phyloP scores from a whole-genome alignment of 2,113 vertebrate genomes.

The Edolisoma coerulescens region DNA sequence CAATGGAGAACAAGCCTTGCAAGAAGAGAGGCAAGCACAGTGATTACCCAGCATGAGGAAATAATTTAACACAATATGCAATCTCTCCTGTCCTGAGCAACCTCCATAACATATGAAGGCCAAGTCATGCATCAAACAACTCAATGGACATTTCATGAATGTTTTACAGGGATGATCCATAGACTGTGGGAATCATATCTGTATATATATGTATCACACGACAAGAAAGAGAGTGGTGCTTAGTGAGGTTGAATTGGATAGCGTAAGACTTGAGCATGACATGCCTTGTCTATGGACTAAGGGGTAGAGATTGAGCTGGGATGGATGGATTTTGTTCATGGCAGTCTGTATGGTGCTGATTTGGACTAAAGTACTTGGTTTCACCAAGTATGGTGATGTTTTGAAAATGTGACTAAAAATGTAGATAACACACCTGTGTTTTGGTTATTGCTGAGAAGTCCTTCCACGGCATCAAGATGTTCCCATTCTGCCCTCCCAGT shows the following conservation, averaged over 20 bases:
- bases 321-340: not conserved
- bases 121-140: not conserved
- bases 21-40: not conserved
- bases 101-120: not conserved
- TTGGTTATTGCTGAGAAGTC: not conserved
- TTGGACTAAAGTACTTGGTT: too few species aligned
- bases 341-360: not conserved
- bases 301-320: not conserved
- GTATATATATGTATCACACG: not conserved
- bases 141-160: not conserved
- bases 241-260: not conserved
- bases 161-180: not conserved
- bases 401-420: not conserved
- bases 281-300: not conserved
- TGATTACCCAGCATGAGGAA: not conserved
- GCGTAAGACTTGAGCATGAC: not conserved
- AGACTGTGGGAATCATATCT: not conserved
- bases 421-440: not conserved
- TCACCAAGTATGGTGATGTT: too few species aligned
- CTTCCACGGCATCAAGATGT: not conserved
- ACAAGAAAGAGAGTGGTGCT: not conserved
- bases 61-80: not conserved
- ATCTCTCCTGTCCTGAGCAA: not conserved
- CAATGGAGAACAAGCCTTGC: rapidly evolving
- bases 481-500: not conserved